Evolutionary conservation across 2,113 vertebrate genomes (phyloP), one percentile per base, ranked within the genome.

Genomic region (Pangasianodon hypophthalmus): DNA sequence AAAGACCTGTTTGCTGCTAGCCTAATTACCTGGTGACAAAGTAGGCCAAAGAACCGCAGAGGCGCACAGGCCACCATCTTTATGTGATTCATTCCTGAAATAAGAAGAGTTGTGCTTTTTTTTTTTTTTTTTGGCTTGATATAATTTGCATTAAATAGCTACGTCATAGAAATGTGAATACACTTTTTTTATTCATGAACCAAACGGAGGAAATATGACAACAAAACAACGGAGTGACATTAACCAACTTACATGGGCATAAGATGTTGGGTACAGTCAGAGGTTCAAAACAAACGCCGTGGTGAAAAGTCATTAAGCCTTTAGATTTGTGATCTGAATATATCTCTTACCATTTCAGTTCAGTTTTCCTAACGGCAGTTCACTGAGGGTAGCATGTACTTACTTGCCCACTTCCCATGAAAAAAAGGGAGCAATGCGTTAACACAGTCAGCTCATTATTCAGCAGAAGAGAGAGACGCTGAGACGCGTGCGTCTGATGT

Each of bases 131-230:
- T 77, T 46, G 21, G 3, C 46, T 86, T 24, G 73, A 64, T 62
- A 24, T 26, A 41, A 67, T 77, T 64, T 60, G 54, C 60, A 90
- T 86, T 21, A 88, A 91, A 77, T 85, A 29, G 32, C 64, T 90
- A 87, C 91, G 69, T 92, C 90, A 91, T 75, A 44, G 86, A 84
- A 92, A 94, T 93, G 94, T 95, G 94, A 94, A 95, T 94, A 91
- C 89, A 91, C 89, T 88, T 94, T 87, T 87, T 96, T 95, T 95
- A 96, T 95, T 96, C 88, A 95, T 93, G 84, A 83, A 86, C 80
- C 52, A 89, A 93, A 93, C 85, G 37, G 64, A 92, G 62, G 91
- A 88, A 91, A 93, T 84, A 93, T 94, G 93, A 88, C 82, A 94
- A 94, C 91, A 92, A 94, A 95, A 94, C 92, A 93, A 94, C 92